phyloP scores from a whole-genome alignment of 2,888 invertebrate genomes.

The Drosophila emarginata region DNA sequence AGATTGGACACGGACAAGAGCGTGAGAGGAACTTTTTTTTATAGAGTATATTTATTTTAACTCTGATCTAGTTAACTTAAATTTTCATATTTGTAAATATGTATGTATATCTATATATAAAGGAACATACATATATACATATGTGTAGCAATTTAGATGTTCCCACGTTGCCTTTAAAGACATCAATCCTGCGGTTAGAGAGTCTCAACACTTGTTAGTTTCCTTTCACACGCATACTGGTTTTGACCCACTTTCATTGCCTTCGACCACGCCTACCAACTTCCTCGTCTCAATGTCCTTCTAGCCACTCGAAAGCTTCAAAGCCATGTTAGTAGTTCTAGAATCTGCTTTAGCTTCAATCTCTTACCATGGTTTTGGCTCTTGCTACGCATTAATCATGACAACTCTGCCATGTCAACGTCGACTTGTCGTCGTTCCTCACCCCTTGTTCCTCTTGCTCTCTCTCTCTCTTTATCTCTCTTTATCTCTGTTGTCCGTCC shows the following conservation, averaged over 20 bases:
- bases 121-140: too few species aligned
- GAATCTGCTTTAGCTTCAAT: constrained; percentile 41
- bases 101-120: too few species aligned
- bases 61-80: background rate
- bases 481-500: constrained; percentile 14
- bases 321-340: constrained; percentile 16
- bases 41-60: background rate
- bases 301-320: constrained; percentile 8
- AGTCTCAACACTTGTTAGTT: background rate
- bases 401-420: constrained; percentile 67
- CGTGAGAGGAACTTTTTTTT: background rate
- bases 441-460: background rate
- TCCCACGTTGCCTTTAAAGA: background rate
- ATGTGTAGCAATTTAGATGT: background rate
- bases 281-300: background rate
- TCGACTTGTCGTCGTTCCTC: constrained; percentile 19
- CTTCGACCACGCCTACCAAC: background rate
- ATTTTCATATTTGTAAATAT: background rate
- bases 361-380: constrained; percentile 19
- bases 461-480: background rate
- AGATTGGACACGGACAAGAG: background rate
- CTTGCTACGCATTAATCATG: constrained; percentile 72
- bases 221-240: background rate
- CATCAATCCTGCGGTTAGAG: background rate
- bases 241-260: constrained; percentile 2